Evolutionary conservation across 2,113 vertebrate species (phyloP).

Genomic region (Anoura caudifer): DNA sequence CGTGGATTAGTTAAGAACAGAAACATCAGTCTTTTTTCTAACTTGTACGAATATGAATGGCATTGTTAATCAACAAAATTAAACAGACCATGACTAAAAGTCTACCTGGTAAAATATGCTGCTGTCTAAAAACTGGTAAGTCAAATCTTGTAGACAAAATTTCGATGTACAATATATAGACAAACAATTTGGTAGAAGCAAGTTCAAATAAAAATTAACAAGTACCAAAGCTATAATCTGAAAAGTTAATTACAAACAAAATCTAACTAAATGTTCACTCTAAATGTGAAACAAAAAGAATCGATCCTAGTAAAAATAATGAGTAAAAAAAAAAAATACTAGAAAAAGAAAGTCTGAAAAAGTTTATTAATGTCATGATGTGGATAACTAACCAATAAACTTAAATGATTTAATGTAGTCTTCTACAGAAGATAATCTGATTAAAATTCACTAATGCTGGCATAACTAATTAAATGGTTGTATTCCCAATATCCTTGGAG

Average conservation of each 20-base stretch:
- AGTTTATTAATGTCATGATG: not conserved
- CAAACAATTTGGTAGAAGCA: not conserved
- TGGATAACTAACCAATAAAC: not conserved
- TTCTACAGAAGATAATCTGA: not conserved
- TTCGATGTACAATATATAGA: not conserved
- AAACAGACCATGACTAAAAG: not conserved
- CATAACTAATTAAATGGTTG: not conserved
- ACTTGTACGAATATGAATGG: not conserved
- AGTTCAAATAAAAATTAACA: not conserved
- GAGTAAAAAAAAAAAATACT: not conserved
- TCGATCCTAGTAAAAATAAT: not conserved
- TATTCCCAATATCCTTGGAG: not conserved
- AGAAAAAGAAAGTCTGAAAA: not conserved
- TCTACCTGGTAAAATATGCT: not conserved
- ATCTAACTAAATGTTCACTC: not conserved
- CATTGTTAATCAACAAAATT: not conserved
- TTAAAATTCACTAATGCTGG: not conserved
- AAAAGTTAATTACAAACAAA: not conserved
- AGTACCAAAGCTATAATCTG: not conserved
- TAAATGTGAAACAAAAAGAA: not conserved
- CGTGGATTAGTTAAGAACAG: not conserved
- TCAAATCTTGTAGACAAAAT: slow-evolving; percentile 21
- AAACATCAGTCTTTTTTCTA: not conserved
- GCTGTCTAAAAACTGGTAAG: not conserved
- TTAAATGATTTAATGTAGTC: not conserved